These are phyloP conservation scores for Oophaga sylvatica DNA, from an alignment of 2,797 vertebrate species.

Conservation along the genomic window DNA sequence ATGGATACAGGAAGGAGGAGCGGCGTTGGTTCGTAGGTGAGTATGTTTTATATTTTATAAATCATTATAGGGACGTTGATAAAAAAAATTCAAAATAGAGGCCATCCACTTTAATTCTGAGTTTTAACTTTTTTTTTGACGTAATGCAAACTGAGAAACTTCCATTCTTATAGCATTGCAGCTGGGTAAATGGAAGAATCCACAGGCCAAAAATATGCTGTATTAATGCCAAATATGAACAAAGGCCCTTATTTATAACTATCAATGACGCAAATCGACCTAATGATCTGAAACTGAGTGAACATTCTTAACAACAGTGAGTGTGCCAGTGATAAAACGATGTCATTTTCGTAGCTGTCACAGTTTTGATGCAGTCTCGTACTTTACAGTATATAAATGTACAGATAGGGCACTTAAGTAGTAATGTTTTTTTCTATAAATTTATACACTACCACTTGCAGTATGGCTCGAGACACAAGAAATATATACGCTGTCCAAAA, in stretches of 20 bases:
- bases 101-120: too few relatives aligned
- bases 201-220: constrained; percentile 19
- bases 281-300: constrained; percentile 35
- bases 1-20: too few relatives aligned
- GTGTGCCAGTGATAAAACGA: background rate
- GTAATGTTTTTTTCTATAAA: background rate
- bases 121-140: background rate
- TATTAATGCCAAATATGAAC: constrained; percentile 34
- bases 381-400: background rate
- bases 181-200: constrained; percentile 8
- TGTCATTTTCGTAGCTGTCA: background rate
- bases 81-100: too few relatives aligned
- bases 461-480: background rate
- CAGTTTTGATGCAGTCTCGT: background rate
- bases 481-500: background rate
- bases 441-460: background rate
- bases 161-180: background rate
- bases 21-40: too few relatives aligned
- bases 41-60: too few relatives aligned
- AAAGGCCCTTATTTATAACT: constrained; percentile 44
- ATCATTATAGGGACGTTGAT: too few relatives aligned
- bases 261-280: constrained; percentile 6
- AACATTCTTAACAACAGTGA: constrained; percentile 17
- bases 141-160: background rate
- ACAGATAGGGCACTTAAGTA: background rate